Evolutionary conservation across 2,797 vertebrate species (phyloP).

Genomic region (Pogoniulus pusillus): DNA sequence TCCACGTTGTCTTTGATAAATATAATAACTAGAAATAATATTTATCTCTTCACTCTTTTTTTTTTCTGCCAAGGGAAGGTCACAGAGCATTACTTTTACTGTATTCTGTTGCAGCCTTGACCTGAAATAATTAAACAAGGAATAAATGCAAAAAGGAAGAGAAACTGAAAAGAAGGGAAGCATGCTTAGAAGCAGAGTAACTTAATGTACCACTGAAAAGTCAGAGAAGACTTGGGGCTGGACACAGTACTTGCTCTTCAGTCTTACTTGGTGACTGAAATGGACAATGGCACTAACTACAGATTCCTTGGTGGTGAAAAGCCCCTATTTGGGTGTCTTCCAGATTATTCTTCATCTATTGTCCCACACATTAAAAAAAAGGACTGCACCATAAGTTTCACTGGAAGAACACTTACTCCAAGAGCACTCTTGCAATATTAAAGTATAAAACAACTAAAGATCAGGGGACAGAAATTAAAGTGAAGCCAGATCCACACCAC

Average conservation of each 20-base stretch:
- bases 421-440: background rate
- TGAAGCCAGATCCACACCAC: background rate
- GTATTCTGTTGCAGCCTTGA: background rate
- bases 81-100: background rate
- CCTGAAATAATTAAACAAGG: background rate
- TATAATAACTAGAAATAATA: background rate
- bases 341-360: background rate
- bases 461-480: background rate
- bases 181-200: background rate
- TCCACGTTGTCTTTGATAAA: constrained; percentile 27
- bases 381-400: background rate
- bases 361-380: background rate
- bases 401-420: background rate
- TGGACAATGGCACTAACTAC: background rate
- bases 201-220: background rate
- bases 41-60: background rate
- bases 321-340: background rate
- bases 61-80: background rate
- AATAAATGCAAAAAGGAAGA: background rate
- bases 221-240: background rate
- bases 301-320: background rate
- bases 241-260: background rate
- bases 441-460: background rate
- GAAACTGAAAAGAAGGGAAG: background rate
- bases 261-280: background rate